A percentile compares a stretch with the other conserved stretches of the same genome.
Evolutionary conservation across 2,797 vertebrate genomes (phyloP).

Genomic region (Enteromius radiatus): DNA sequence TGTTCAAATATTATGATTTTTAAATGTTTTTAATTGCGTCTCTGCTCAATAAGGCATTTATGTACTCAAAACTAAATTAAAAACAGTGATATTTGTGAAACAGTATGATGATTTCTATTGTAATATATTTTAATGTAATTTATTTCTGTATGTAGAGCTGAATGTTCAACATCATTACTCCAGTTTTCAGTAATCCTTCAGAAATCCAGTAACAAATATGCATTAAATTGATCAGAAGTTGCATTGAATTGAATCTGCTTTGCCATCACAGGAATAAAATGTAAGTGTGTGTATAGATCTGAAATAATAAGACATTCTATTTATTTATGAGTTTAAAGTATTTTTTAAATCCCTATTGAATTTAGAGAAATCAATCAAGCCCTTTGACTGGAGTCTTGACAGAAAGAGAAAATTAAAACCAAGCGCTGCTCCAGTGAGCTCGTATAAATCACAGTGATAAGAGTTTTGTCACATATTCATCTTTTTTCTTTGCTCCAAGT

Average conservation of each 20-base stretch:
- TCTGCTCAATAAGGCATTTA: not conserved
- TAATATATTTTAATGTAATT: not conserved
- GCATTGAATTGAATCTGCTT: too few relatives aligned
- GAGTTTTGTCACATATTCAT: not conserved
- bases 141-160: not conserved
- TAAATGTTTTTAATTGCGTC: not conserved
- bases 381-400: not conserved
- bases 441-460: conserved; percentile 34
- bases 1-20: not conserved
- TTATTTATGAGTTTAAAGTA: not conserved
- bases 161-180: not conserved
- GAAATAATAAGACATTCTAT: not conserved
- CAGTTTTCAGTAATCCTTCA: not conserved
- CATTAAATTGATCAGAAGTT: not conserved
- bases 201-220: not conserved
- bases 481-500: not conserved
- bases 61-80: not conserved
- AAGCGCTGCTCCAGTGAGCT: not conserved
- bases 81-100: not conserved
- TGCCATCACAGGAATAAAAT: too few relatives aligned
- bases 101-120: not conserved
- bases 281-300: not conserved
- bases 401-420: not conserved
- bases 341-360: not conserved
- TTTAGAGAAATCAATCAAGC: not conserved